Base-by-base conservation (phyloP, 2,113 vertebrate species). In the Scartelaos histophorus region DNA sequence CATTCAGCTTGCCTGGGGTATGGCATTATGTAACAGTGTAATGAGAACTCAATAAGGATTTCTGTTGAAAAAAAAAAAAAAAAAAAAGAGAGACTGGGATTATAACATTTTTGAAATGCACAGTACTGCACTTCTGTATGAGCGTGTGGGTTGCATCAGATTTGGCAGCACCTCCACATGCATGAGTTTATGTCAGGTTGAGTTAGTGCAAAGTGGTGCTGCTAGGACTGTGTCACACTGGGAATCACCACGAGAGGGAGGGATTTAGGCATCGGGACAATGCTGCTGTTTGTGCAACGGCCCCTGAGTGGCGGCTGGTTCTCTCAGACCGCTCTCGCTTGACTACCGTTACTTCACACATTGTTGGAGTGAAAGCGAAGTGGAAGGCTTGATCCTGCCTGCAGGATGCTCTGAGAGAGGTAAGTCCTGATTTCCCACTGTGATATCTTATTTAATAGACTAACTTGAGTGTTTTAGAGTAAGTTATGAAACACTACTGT, bases 271-370 rank as follows among this genome's bases (percentile, higher is more conserved):
- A 67, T 66, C 49, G 29, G 89, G 84, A 94, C 93, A 94, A 94
- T 93, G 87, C 90, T 91, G 58, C 82, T 92, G 90, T 93, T 94
- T 94, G 90, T 94, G 90, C 89, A 93, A 90, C 80, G 79, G 92
- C 90, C 90, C 89, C 91, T 90, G 88, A 87, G 87, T 87, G 83
- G 86, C 83, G 87, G 88, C 90, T 80, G 84, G 83, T 76, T 87
- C 87, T 85, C 86, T 90, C 86, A 78, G 78, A 81, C 85, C 29
- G 76, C 90, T 92, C 87, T 87, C 85, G 89, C 90, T 81, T 88
- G 80, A 90, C 89, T 87, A 88, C 86, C 84, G 71, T 70, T 84
- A 80, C 89, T 84, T 84, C 87, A 86, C 68, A 73, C 87, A 88
- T 83, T 90, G 87, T 88, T 89, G 86, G 84, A 81, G 87, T 73